phyloP scores from a whole-genome alignment of 2,113 vertebrate species.

The Macaca fascicularis region DNA sequence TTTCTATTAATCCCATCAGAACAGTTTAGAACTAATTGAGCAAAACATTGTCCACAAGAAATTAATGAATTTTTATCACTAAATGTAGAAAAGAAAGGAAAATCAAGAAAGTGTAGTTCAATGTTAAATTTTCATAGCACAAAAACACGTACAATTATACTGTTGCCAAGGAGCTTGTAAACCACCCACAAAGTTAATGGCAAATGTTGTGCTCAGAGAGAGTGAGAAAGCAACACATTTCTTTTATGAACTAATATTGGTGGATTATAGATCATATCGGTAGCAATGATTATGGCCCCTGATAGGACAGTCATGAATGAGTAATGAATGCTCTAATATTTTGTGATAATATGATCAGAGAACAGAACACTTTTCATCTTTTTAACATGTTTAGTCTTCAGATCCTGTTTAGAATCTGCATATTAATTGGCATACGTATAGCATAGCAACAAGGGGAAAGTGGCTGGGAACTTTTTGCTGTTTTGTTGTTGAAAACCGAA shows the following conservation, averaged over 20 bases:
- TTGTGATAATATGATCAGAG: background rate
- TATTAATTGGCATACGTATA: background rate
- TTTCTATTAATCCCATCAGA: background rate
- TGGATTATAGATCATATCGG: background rate
- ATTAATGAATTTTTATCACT: background rate
- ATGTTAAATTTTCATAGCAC: constrained; percentile 29
- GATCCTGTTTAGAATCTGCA: background rate
- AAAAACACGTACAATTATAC: constrained; percentile 6
- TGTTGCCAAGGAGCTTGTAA: constrained; percentile 15
- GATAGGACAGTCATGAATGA: background rate
- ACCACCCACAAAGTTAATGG: constrained; percentile 30
- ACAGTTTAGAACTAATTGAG: background rate
- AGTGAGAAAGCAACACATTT: background rate
- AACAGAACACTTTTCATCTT: background rate
- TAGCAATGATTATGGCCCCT: background rate
- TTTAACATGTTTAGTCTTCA: background rate
- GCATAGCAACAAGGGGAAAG: background rate
- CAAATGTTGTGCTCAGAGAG: background rate
- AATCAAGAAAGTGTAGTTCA: background rate
- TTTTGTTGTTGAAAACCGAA: background rate
- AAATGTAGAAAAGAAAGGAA: background rate
- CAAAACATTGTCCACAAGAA: background rate
- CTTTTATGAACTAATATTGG: background rate
- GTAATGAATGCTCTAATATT: background rate
- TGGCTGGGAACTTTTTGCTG: background rate